Base-by-base conservation (phyloP, 2,797 vertebrate species). In the Ibycter americanus region DNA sequence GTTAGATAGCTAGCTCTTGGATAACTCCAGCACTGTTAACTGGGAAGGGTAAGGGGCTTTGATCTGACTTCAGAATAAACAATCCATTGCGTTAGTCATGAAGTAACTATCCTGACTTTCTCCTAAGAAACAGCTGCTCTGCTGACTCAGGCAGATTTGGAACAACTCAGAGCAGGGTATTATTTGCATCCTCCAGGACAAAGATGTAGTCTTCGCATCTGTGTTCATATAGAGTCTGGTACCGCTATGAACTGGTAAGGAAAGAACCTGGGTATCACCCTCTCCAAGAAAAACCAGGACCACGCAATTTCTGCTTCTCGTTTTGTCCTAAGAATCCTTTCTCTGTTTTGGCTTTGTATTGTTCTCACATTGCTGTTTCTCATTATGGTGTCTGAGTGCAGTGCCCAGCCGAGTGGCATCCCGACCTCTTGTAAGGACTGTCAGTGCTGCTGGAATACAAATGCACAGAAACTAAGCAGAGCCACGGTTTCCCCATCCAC, bases 341-440 rank as follows among this genome's bases (percentile, higher is more conserved):
- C 52, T 55, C 49, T 4, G 3, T 32, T 56, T n/a, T 32, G 14
- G 61, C 44, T 80, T 56, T 22, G 15, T 23, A 4, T 4, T 32
- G 40, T 54, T 59, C 66, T 77, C 51, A 27, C 38, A 11, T 9
- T 25, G 63, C 34, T 23, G 1, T 4, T 52, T 36, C 62, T 93
- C 54, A 3, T 36, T 11, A 8, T 0, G 0, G n/a, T 15, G 32
- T 4, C 54, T 3, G 47, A 51, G 16, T 3, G 29, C 71, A n/a
- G 42, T 1, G 25, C 68, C 54, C 40, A 52, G 34, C 81, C 58
- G 58, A 29, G 55, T 0, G 3, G 42, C 51, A 76, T 12, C 71
- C 84, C 26, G 46, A 62, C 72, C 87, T 49, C 56, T 31, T 23
- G 19, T 9, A 62, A 38, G 23, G 13, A 8, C 70, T 32, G 18